phyloP scores from a whole-genome alignment of 1,140 invertebrate species.

The Drosophila pseudoobscura region DNA sequence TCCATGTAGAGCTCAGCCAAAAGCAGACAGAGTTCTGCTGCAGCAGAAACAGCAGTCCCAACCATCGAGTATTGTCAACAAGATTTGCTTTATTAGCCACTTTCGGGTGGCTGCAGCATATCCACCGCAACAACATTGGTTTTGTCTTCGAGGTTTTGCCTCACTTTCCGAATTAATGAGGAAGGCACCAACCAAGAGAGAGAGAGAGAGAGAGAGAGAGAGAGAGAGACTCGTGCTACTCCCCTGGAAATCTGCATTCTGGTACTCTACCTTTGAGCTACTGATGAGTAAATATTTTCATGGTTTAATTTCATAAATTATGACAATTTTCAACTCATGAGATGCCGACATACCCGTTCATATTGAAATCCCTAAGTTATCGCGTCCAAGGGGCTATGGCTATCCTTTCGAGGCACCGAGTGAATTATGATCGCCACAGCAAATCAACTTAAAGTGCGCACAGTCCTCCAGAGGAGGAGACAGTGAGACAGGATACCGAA shows the following conservation, averaged over 20 bases:
- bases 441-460: slow-evolving; percentile 80
- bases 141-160: slow-evolving; percentile 7
- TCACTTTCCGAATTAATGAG: slow-evolving; percentile 57
- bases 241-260: background rate
- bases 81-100: slow-evolving; percentile 83
- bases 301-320: slow-evolving; percentile 82
- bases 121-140: slow-evolving; percentile 34
- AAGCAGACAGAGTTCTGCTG: slow-evolving; percentile 47
- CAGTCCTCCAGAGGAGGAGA: slow-evolving; percentile 1
- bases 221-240: slow-evolving; percentile 25
- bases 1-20: slow-evolving; percentile 79
- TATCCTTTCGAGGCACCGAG: slow-evolving; percentile 34
- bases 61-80: slow-evolving; percentile 78
- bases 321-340: slow-evolving; percentile 47
- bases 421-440: slow-evolving; percentile 82
- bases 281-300: slow-evolving; percentile 76
- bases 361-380: slow-evolving; percentile 83
- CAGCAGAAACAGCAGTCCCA: slow-evolving; percentile 26
- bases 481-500: slow-evolving; percentile 57
- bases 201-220: background rate
- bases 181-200: background rate
- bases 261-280: slow-evolving; percentile 15
- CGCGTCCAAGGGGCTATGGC: slow-evolving; percentile 27
- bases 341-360: slow-evolving; percentile 55
- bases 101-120: slow-evolving; percentile 81